A percentile compares a stretch with the other conserved stretches of the same genome.
These are phyloP conservation scores for Bhutanitis thaidina DNA, from an alignment of 2,888 invertebrate species.

Conservation along the genomic window DNA sequence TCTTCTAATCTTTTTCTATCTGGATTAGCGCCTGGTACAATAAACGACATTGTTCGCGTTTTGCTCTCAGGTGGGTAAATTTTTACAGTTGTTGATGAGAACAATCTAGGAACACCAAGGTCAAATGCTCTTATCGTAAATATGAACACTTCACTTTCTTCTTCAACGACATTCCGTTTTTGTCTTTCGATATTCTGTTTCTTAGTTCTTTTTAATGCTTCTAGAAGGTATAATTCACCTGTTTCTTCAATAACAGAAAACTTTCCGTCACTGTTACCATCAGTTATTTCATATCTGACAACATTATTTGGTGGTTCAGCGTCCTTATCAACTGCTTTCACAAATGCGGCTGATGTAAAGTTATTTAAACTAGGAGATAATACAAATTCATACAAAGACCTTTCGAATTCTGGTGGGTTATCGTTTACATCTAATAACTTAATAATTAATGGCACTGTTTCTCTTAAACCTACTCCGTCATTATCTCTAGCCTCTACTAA, in stretches of 20 bases:
- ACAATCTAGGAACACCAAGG: slow-evolving; percentile 89
- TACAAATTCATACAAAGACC: slow-evolving; percentile 88
- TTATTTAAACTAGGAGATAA: slow-evolving; percentile 85
- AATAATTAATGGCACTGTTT: slow-evolving; percentile 86
- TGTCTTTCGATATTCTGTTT: slow-evolving; percentile 61
- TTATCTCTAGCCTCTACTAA: slow-evolving; percentile 93
- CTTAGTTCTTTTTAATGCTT: slow-evolving; percentile 67
- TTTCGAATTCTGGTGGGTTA: slow-evolving; percentile 91
- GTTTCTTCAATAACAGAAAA: slow-evolving; percentile 87
- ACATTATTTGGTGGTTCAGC: slow-evolving; percentile 91
- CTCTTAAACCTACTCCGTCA: slow-evolving; percentile 88
- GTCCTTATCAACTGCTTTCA: slow-evolving; percentile 92
- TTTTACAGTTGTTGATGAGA: slow-evolving; percentile 85
- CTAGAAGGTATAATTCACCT: slow-evolving; percentile 83
- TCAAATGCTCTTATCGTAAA: slow-evolving; percentile 90
- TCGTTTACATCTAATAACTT: slow-evolving; percentile 91
- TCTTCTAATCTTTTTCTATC: slow-evolving; percentile 87
- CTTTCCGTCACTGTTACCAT: slow-evolving; percentile 87
- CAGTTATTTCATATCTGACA: slow-evolving; percentile 90
- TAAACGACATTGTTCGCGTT: slow-evolving; percentile 88
- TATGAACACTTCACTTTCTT: slow-evolving; percentile 79
- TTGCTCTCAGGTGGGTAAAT: slow-evolving; percentile 89
- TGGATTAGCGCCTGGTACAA: slow-evolving; percentile 88
- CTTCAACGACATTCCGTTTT: slow-evolving; percentile 71
- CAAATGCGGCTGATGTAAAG: slow-evolving; percentile 88